Evolutionary conservation across 2,888 invertebrate species (phyloP).

Genomic region (Anoplius nigerrimus): DNA sequence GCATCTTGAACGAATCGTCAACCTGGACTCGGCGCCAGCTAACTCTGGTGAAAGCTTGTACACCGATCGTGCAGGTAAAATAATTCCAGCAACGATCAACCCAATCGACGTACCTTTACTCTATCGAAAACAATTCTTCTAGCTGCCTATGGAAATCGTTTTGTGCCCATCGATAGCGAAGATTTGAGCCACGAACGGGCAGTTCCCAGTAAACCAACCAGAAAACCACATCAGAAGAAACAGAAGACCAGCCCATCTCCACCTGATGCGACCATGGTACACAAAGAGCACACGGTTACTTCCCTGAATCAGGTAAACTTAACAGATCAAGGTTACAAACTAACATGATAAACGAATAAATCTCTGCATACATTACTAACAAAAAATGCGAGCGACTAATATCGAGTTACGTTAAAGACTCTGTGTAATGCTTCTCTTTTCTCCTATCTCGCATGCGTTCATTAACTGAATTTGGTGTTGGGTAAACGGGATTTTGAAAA

Average conservation of each 20-base stretch:
- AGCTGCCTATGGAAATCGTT: conserved; percentile 50
- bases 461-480: conserved; percentile 40
- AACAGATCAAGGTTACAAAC: background rate
- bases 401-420: conserved; percentile 22
- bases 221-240: conserved; percentile 61
- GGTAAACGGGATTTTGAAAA: conserved; percentile 43
- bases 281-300: conserved; percentile 69
- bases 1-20: conserved; percentile 71
- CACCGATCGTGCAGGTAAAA: conserved; percentile 62
- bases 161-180: conserved; percentile 63
- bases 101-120: background rate
- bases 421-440: conserved; percentile 32
- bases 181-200: conserved; percentile 65
- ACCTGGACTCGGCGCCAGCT: conserved; percentile 72
- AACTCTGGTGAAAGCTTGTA: conserved; percentile 75
- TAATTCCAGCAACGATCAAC: too few species aligned
- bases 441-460: conserved; percentile 37
- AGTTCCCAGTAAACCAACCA: conserved; percentile 63
- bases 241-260: conserved; percentile 62
- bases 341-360: background rate
- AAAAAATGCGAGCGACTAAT: conserved; percentile 5
- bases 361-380: background rate
- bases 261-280: conserved; percentile 63
- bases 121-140: background rate
- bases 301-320: conserved; percentile 68